These are phyloP conservation scores for Selene dorsalis DNA, from an alignment of 2,797 vertebrate genomes.

Conservation along the genomic window DNA sequence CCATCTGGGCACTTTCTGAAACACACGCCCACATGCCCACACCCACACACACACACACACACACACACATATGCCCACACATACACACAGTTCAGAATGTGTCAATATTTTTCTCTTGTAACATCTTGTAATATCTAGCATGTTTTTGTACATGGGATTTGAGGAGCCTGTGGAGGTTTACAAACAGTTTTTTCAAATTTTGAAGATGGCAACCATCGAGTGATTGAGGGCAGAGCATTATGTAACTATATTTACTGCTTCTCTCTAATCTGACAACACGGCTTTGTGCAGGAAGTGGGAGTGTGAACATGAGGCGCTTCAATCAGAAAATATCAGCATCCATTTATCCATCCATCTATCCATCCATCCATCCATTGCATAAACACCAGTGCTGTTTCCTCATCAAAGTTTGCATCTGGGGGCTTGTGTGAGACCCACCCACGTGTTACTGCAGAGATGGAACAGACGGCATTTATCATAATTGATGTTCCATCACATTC, in stretches of 20 bases:
- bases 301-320: constrained; percentile 31
- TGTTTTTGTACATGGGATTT: background rate
- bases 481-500: constrained; percentile 61
- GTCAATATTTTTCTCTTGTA: background rate
- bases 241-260: constrained; percentile 24
- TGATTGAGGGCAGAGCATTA: background rate
- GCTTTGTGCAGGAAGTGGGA: constrained; percentile 28
- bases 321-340: background rate
- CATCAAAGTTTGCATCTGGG: constrained; percentile 17
- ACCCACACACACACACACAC: constrained; percentile 14
- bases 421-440: too few species aligned
- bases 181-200: background rate
- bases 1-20: constrained; percentile 86
- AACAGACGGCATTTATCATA: constrained; percentile 40
- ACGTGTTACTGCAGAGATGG: constrained; percentile 28
- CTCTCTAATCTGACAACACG: constrained; percentile 33
- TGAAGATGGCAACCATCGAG: constrained; percentile 10
- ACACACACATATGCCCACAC: too few species aligned
- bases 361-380: background rate
- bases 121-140: background rate
- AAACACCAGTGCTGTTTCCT: constrained; percentile 23
- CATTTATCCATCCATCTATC: background rate
- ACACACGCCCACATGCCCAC: constrained; percentile 30
- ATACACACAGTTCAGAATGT: background rate
- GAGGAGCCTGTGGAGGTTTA: background rate